Evolutionary conservation across 2,888 invertebrate species (phyloP), one percentile per base, ranked within the genome.

Genomic region (Sinohyriopsis cumingii): DNA sequence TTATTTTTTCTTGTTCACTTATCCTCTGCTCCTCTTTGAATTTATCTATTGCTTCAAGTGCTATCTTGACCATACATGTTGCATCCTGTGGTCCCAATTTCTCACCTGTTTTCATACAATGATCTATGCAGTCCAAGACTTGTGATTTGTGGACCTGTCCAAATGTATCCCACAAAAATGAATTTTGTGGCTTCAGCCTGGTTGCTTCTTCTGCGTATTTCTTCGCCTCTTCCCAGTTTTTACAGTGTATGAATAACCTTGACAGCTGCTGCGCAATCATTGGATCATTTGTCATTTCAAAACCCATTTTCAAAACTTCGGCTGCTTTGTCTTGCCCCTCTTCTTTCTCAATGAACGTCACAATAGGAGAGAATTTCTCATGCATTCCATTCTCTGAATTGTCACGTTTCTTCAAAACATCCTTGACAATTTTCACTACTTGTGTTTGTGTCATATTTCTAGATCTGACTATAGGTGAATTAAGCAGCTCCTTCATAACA

Each of bases 121-220:
- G 68, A 5, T 64, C 62, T 22, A 67, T 73, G 22, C 63, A 65
- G 5, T 76, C 76, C 19, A 28, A 20, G 18, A 76, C 63, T 56
- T 77, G 76, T n/a, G 65, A 60, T 57, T 74, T 76, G 63, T 72
- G 78, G n/a, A 79, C 75, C 25, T 79, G 76, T 25, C 75, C 77
- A 68, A 69, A 79, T 0, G 84, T 84, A 71, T 84, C 82, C 81
- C 80, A 81, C 7, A 84, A 67, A 62, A 69, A 83, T 1, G 84
- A 83, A 55, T 76, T 78, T 12, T 75, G 68, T 12, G 77, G 72
- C 12, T 63, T 72, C 59, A 63, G 74, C 12, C 69, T 65, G n/a
- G 76, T 78, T 24, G 77, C 77, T 19, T 61, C 61, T 28, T 72
- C 65, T 22, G 78, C 78, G 64, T 68, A 81, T 28, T 75, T 67